phyloP scores from a whole-genome alignment of 1,140 invertebrate species.

The Cydia splendana region DNA sequence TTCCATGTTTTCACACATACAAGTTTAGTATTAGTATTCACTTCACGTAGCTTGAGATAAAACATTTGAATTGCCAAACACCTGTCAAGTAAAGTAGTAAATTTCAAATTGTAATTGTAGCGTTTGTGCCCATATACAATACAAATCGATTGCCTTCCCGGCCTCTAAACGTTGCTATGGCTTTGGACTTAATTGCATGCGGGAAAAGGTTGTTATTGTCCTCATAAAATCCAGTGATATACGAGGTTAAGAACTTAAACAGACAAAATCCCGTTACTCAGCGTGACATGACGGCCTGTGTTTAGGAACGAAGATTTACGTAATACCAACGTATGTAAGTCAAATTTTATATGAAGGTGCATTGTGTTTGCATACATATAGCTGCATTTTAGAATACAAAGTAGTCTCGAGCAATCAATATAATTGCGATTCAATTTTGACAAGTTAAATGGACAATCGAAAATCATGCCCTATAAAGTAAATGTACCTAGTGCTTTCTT shows the following conservation, averaged over 20 bases:
- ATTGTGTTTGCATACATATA: no score
- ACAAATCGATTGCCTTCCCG: conserved; percentile 12
- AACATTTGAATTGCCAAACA: conserved; percentile 21
- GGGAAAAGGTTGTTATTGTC: background rate
- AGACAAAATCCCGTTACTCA: background rate
- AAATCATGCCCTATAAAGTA: background rate
- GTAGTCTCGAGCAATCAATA: no score
- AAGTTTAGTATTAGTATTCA: background rate
- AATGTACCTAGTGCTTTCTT: background rate
- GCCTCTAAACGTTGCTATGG: background rate
- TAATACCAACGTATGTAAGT: background rate
- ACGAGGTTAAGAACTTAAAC: background rate
- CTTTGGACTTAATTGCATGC: conserved; percentile 13
- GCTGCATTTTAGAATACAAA: background rate
- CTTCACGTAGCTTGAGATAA: background rate
- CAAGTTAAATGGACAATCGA: background rate
- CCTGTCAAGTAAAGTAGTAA: background rate
- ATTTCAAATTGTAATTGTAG: conserved; percentile 9
- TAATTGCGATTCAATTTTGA: background rate
- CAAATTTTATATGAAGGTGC: background rate
- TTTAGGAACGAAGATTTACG: background rate
- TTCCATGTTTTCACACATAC: background rate
- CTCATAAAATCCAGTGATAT: background rate
- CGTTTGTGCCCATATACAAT: conserved; percentile 15
- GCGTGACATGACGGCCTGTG: conserved; percentile 3